Evolutionary conservation across 1,140 invertebrate species (phyloP).

Genomic region (Camponotus pennsylvanicus): DNA sequence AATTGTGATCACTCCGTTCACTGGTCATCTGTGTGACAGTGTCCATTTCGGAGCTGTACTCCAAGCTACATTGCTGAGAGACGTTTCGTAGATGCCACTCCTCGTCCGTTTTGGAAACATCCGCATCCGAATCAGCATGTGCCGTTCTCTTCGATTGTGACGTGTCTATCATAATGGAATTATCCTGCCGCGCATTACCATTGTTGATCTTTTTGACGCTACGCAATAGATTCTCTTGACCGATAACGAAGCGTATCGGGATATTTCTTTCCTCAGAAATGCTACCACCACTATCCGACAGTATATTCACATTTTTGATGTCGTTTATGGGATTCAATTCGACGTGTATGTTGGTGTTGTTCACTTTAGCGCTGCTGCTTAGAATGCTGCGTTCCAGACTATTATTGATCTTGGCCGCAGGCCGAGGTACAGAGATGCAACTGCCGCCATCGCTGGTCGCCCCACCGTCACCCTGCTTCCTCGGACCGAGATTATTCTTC

Average conservation of each 20-base stretch:
- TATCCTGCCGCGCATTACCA: slow-evolving; percentile 70
- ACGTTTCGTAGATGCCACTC: slow-evolving; percentile 86
- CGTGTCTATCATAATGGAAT: slow-evolving; percentile 72
- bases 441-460: slow-evolving; percentile 86
- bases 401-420: slow-evolving; percentile 85
- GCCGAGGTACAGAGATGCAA: slow-evolving; percentile 85
- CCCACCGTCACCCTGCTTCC: slow-evolving; percentile 89
- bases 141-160: slow-evolving; percentile 28
- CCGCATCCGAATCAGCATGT: slow-evolving; percentile 81
- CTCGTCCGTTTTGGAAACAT: slow-evolving; percentile 84
- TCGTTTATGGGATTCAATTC: slow-evolving; percentile 87
- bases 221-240: slow-evolving; percentile 78
- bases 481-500: slow-evolving; percentile 91
- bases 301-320: slow-evolving; percentile 88
- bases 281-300: slow-evolving; percentile 88
- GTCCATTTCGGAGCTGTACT: slow-evolving; percentile 92
- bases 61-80: slow-evolving; percentile 88
- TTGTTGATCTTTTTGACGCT: slow-evolving; percentile 79
- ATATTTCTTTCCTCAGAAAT: slow-evolving; percentile 83
- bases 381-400: slow-evolving; percentile 89
- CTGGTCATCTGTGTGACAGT: slow-evolving; percentile 88
- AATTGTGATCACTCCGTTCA: slow-evolving; percentile 82
- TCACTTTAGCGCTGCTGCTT: slow-evolving; percentile 90
- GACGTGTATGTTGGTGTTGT: slow-evolving; percentile 92
- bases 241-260: slow-evolving; percentile 81